A percentile compares a stretch with the other conserved stretches of the same genome.
These are phyloP conservation scores for Acanthis flammea DNA, from an alignment of 2,797 vertebrate species.

Conservation along the genomic window DNA sequence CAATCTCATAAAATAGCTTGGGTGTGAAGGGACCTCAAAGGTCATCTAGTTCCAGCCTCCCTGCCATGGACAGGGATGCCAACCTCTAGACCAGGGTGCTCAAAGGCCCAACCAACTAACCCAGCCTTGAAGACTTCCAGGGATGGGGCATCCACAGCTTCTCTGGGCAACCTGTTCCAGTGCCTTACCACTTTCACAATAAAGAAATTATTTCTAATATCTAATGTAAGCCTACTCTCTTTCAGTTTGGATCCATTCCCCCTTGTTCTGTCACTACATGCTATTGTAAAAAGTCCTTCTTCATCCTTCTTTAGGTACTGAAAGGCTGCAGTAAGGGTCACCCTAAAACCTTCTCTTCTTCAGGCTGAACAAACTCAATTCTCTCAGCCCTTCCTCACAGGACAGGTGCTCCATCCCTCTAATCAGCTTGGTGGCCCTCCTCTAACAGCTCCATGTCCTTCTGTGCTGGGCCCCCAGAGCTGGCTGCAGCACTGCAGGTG, in stretches of 20 bases:
- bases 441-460: rapidly evolving
- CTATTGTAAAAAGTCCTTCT: neutral
- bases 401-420: neutral
- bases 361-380: neutral
- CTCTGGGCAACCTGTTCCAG: neutral
- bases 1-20: neutral
- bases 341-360: neutral
- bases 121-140: neutral
- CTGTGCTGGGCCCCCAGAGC: neutral
- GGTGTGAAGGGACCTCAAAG: neutral
- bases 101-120: neutral
- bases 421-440: neutral
- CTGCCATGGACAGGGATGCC: neutral
- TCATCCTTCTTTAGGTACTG: neutral
- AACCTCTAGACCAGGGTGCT: neutral
- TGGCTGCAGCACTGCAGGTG: neutral
- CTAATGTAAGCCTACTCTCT: neutral
- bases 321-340: neutral
- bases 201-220: neutral
- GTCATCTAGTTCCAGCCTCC: neutral
- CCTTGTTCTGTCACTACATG: neutral
- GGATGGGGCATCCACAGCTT: neutral
- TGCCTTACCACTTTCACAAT: neutral
- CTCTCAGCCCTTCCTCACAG: neutral
- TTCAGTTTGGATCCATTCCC: neutral